Evolutionary conservation across 1,140 invertebrate genomes (phyloP).

Genomic region (Lordiphosa clarofinis): DNA sequence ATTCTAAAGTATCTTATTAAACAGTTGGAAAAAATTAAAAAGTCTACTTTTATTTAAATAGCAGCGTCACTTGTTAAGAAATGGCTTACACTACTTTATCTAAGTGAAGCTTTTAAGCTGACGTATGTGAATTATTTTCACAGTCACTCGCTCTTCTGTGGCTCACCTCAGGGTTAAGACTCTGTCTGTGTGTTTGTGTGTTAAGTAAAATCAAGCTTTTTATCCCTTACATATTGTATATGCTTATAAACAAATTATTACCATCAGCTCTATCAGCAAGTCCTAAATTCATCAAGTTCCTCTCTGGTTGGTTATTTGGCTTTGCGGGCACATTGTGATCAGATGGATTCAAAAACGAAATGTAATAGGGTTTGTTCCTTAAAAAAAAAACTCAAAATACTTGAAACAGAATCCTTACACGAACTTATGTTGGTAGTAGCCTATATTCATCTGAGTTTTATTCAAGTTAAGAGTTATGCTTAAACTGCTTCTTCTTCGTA

Average conservation of each 20-base stretch:
- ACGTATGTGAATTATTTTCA: no score
- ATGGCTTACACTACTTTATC: no score
- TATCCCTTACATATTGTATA: slow-evolving; percentile 43
- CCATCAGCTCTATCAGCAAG: slow-evolving; percentile 57
- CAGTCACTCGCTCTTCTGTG: no score
- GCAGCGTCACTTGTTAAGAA: no score
- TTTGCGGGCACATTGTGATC: no score
- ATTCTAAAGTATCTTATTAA: no score
- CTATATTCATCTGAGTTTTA: slow-evolving; percentile 57
- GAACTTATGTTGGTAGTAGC: slow-evolving; percentile 70
- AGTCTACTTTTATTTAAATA: no score
- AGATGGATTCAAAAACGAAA: no score
- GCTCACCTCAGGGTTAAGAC: neutral
- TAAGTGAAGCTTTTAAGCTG: no score
- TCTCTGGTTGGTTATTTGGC: slow-evolving; percentile 38
- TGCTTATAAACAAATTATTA: slow-evolving; percentile 59
- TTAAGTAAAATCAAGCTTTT: slow-evolving; percentile 19
- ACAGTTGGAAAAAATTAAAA: no score
- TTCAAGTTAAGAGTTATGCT: slow-evolving; percentile 50
- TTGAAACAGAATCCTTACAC: slow-evolving; percentile 54
- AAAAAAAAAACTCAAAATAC: slow-evolving; percentile 16
- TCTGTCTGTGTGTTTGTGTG: slow-evolving; percentile 17
- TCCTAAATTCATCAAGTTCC: slow-evolving; percentile 48
- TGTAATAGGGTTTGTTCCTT: neutral
- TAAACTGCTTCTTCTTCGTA: slow-evolving; percentile 39